phyloP scores from a whole-genome alignment of 2,888 invertebrate genomes.

The Heliconius cydno region DNA sequence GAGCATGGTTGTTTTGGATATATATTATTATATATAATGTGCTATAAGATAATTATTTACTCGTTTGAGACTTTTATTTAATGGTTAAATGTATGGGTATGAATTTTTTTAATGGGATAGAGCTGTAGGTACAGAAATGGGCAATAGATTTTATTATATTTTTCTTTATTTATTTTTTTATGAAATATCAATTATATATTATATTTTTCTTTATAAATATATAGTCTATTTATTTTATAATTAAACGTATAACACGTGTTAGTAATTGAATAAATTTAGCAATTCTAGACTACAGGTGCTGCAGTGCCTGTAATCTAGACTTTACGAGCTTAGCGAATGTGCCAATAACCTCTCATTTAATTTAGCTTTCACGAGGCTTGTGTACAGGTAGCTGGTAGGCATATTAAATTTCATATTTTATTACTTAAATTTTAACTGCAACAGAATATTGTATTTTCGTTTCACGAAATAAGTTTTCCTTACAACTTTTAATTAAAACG shows the following conservation, averaged over 20 bases:
- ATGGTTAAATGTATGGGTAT: not conserved
- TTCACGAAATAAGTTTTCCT: not conserved
- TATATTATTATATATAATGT: not conserved
- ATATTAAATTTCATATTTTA: conserved; percentile 18
- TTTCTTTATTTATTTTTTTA: too few species aligned
- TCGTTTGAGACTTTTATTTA: not conserved
- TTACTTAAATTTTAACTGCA: conserved; percentile 8
- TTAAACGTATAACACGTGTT: not conserved
- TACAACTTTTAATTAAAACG: conserved; percentile 20
- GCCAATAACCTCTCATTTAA: conserved; percentile 34
- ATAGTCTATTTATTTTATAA: not conserved
- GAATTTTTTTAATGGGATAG: too few species aligned
- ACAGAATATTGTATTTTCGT: conserved; percentile 1
- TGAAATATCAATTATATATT: too few species aligned
- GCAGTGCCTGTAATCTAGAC: not conserved
- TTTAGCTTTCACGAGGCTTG: conserved; percentile 25
- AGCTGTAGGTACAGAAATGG: too few species aligned
- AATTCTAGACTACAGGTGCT: conserved; percentile 8
- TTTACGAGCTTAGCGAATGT: conserved; percentile 23
- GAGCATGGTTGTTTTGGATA: not conserved
- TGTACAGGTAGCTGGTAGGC: not conserved
- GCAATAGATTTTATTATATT: too few species aligned
- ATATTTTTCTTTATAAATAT: too few species aligned
- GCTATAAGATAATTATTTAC: conserved; percentile 7
- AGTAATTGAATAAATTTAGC: not conserved